Base-by-base conservation (phyloP, 2,113 vertebrate genomes). In the Columbina picui region DNA sequence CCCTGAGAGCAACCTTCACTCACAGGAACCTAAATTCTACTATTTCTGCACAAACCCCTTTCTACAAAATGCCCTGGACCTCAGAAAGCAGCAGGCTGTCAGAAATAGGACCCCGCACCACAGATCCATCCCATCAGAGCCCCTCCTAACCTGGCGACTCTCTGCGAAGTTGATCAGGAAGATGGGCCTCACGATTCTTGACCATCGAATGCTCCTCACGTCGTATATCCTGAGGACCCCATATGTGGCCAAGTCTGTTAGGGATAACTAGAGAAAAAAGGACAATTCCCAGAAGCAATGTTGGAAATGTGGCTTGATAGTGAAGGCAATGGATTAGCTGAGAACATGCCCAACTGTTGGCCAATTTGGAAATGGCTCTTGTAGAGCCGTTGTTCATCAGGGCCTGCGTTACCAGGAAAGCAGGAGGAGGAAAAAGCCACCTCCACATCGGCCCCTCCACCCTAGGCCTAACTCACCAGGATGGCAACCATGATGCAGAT, bases 101-200 rank as follows among this genome's bases (percentile, higher is more conserved):
- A 3, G 22, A 75, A 12, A 5, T 1, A 73, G 23, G 39, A 13
- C 4, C 15, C 19, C 14, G 18, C 23, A 39, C 14, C 52, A 38
- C 14, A 4, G 5, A 4, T 27, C 30, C 64, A 41, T 43, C 6
- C 52, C 60, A 71, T 7, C 38, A 77, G n/a, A 38, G 4, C 27
- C 50, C 15, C 10, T 34, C 36, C 76, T 96, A 97, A 99, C 99
- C 99, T 99, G 99, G 21, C 98, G 98, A 85, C 99, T 99, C 95
- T 99, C 99, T 6, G 99, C 98, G 52, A 99, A 98, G 96, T 99
- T 99, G 95, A 99, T 98, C 76, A 99, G 93, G 49, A 99, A 99
- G 59, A 99, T 98, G 1, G 99, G 99, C 10, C 99, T 97, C 49
- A 99, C 92, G 36, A 98, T 97, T 93, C 99, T 98, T 6, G 99